Conservation (phyloP, 64 coral and sea anemone genomes). For the Catalaphyllia jardinei region DNA sequence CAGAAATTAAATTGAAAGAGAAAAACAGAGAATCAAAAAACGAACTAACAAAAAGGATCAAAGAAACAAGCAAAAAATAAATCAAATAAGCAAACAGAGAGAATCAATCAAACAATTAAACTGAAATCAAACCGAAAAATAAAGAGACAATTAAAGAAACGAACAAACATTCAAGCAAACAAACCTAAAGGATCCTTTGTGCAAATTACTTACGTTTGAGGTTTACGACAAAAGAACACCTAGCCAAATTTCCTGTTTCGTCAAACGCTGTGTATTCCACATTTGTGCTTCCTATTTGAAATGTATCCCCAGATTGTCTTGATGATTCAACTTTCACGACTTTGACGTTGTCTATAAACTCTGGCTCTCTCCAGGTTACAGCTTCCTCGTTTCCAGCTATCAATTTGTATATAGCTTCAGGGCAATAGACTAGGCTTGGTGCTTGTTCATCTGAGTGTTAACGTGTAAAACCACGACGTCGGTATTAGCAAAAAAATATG, state of each 20-base stretch:
- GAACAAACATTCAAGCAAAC: not conserved
- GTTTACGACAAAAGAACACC: conserved; percentile 16
- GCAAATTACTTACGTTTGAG: conserved; percentile 14
- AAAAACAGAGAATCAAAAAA: too few relatives aligned
- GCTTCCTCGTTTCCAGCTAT: not conserved
- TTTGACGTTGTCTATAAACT: conserved; percentile 54
- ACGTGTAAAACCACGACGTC: not conserved
- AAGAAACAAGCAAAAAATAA: not conserved
- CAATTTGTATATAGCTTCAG: conserved; percentile 7
- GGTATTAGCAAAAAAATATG: not conserved
- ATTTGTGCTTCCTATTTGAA: not conserved
- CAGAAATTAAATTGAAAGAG: too few relatives aligned
- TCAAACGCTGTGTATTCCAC: conserved; percentile 40
- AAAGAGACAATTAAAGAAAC: not conserved
- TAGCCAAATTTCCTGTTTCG: not conserved
- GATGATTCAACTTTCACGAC: conserved; percentile 20
- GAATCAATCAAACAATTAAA: too few relatives aligned
- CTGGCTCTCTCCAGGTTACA: conserved; percentile 38
- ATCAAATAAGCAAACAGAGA: too few relatives aligned
- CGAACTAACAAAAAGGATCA: too few relatives aligned
- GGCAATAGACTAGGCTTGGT: conserved; percentile 42
- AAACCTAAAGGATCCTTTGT: not conserved
- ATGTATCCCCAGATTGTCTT: conserved; percentile 15
- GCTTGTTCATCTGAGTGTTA: conserved; percentile 5
- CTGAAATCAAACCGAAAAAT: not conserved